Base-by-base conservation (phyloP, 2,113 vertebrate genomes). In the Setophaga petechia region DNA sequence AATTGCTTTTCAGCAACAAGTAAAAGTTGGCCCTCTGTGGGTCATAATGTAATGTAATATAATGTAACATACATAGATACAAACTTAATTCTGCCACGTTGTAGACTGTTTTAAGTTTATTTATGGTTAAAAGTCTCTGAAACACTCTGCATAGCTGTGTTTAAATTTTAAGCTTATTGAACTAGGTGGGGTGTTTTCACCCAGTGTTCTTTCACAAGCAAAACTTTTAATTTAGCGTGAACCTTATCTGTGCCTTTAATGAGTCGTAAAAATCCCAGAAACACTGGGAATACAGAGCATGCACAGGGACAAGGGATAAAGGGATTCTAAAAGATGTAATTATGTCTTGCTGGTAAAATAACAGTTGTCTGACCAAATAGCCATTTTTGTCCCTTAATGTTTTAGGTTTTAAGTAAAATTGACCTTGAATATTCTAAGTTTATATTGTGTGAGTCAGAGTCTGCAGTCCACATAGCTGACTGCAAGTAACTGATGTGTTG, bases 11-110 rank as follows among this genome's bases (percentile, higher is more conserved):
- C 78, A 92, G 87, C 86, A 88, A 39, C 79, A 87, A 79, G 89
- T 88, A 87, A 62, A 95, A 89, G 85, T 85, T 94, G 82, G 33
- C 55, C 78, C 63, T 95, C 71, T 88, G 89, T 95, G 89, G 67
- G 72, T 72, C 41, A 3, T 92, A 90, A 90, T 58, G n/a, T 37
- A 55, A 63, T 68, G 51, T 62, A 83, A 74, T 63, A 15, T 39
- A 72, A 55, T 86, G 52, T 18, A 68, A n/a, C 30, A 58, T 65
- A 49, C 37, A 33, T 43, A 89, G 87, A 87, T 82, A 89, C 44
- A 71, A 80, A 87, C 44, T 62, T 75, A 79, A 83, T 85, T 94
- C 63, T 90, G 33, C 71, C 12, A 1, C 88, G 65, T 84, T 51
- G 20, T 51, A 63, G 55, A 19, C 35, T 43, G 6, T 66, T 93